A percentile compares a stretch with the other conserved stretches of the same genome.
phyloP scores from a whole-genome alignment of 2,888 invertebrate species.

The Eupelmus urozonus region DNA sequence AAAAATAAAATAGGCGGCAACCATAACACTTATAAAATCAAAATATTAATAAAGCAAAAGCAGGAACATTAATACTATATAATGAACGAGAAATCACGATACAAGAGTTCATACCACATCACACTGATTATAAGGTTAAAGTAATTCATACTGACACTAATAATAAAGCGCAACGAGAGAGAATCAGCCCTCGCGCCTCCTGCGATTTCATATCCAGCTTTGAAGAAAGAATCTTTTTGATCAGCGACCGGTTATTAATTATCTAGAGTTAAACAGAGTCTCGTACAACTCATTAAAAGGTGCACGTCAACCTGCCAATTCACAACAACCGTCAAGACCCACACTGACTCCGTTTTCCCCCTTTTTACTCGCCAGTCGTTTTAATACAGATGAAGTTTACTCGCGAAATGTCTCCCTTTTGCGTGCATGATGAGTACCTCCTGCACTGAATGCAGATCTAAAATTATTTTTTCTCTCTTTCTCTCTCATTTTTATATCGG shows the following conservation, averaged over 20 bases:
- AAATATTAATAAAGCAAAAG: neutral
- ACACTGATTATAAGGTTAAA: slow-evolving; percentile 4
- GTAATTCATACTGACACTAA: slow-evolving; percentile 14
- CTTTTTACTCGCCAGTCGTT: no score
- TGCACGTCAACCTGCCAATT: no score
- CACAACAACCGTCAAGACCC: no score
- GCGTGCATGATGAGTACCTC: no score
- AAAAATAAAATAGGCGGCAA: no score
- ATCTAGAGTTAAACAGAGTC: slow-evolving; percentile 24
- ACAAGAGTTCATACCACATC: slow-evolving; percentile 1
- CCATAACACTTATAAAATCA: neutral
- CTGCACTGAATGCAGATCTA: no score
- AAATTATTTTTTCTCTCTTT: neutral
- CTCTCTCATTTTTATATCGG: slow-evolving; percentile 2
- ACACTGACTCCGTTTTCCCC: no score
- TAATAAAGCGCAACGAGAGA: slow-evolving; percentile 8
- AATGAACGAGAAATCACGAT: neutral
- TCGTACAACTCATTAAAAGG: slow-evolving; percentile 32
- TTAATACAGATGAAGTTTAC: no score
- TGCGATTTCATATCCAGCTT: neutral
- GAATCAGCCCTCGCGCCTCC: neutral
- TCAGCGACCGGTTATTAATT: slow-evolving; percentile 44
- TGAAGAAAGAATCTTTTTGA: no score
- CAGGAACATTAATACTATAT: neutral
- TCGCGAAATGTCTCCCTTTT: no score